These are phyloP conservation scores for Teinopalpus imperialis DNA, from an alignment of 2,888 invertebrate species.

Conservation along the genomic window DNA sequence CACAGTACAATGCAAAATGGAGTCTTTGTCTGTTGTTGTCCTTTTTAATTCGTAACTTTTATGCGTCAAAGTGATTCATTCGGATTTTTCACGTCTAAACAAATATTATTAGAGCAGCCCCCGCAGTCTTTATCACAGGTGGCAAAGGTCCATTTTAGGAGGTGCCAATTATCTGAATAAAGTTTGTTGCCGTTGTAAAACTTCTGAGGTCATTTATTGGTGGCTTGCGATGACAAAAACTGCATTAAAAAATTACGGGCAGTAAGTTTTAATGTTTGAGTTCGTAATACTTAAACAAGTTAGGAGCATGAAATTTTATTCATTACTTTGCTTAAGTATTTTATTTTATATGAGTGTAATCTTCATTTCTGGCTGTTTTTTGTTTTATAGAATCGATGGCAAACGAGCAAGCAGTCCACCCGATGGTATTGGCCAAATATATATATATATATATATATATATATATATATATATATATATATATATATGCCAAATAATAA, in stretches of 20 bases:
- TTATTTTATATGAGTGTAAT: too few relatives aligned
- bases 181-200: slow-evolving; percentile 41
- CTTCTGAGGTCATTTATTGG: slow-evolving; percentile 46
- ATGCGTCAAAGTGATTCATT: slow-evolving; percentile 77
- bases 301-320: too few relatives aligned
- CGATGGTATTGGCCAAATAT: too few relatives aligned
- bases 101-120: slow-evolving; percentile 2
- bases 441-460: too few relatives aligned
- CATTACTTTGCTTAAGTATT: too few relatives aligned
- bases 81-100: slow-evolving; percentile 45
- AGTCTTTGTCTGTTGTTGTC: slow-evolving; percentile 77
- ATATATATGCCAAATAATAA: too few relatives aligned
- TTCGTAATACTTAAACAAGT: too few relatives aligned
- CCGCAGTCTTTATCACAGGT: slow-evolving; percentile 24
- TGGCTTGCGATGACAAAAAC: slow-evolving; percentile 49
- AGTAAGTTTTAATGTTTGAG: background rate
- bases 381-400: too few relatives aligned
- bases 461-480: too few relatives aligned
- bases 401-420: too few relatives aligned
- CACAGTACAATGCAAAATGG: slow-evolving; percentile 77
- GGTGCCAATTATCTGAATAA: slow-evolving; percentile 15
- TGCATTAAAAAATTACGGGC: slow-evolving; percentile 41
- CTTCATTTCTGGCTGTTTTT: too few relatives aligned
- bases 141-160: slow-evolving; percentile 24
- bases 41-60: slow-evolving; percentile 79